A percentile compares a stretch with the other conserved stretches of the same genome.
These are phyloP conservation scores for Podarcis cretensis DNA, from an alignment of 2,113 vertebrate species.

Conservation along the genomic window DNA sequence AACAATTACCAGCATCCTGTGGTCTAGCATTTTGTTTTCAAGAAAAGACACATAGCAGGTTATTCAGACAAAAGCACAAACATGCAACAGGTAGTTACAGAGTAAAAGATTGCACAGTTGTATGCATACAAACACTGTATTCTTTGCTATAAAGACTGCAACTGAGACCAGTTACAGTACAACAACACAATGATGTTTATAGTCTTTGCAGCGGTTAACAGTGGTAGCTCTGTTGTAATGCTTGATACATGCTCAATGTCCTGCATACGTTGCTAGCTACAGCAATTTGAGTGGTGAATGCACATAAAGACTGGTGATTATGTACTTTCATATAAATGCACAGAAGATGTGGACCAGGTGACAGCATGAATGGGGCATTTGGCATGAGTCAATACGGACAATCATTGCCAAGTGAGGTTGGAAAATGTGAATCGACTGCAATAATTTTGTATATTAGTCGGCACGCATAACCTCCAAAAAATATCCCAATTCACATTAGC, in stretches of 20 bases:
- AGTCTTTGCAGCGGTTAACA: constrained; percentile 9
- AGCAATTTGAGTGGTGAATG: background rate
- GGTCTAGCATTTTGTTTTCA: background rate
- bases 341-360: background rate
- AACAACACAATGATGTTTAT: background rate
- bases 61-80: background rate
- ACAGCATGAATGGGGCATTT: background rate
- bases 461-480: background rate
- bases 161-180: background rate
- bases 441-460: background rate
- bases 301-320: background rate
- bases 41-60: background rate
- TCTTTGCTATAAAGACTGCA: background rate
- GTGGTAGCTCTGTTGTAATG: background rate
- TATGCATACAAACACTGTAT: background rate
- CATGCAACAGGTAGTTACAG: constrained; percentile 12
- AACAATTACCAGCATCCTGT: background rate
- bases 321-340: background rate
- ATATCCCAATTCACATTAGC: background rate
- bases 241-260: constrained; percentile 10
- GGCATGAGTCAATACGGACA: background rate
- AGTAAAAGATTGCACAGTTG: background rate
- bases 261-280: background rate
- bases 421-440: background rate
- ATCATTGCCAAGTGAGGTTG: background rate